Base-by-base conservation (phyloP, 2,888 invertebrate species). In the Papilio demoleus region DNA sequence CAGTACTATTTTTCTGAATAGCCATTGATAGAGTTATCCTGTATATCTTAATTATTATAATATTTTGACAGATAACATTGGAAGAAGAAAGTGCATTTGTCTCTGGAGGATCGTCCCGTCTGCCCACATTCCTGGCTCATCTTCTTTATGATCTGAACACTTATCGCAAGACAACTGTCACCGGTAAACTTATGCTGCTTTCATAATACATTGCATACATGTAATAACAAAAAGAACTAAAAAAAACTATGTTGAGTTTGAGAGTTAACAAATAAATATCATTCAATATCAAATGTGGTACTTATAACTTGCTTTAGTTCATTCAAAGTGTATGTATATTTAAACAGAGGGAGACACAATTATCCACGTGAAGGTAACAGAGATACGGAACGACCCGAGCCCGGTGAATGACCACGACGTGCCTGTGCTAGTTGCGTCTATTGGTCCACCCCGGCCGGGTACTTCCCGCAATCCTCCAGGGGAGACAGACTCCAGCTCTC, bases 351-450 rank as follows among this genome's bases (percentile, higher is more conserved):
- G 97, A 64, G 96, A 97, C 71, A 97, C 97, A 75, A 97, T 97
- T 17, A 96, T 98, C 75, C 96, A 98, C 86, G 90, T 99, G 69
- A 98, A 98, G 93, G 97, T 98, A 40, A 95, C 97, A 3, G 95
- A 95, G 76, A 94, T 97, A 17, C 95, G 96, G 68, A 94, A 95
- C 12, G 97, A 98, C 82, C 98, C 98, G 0, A 93, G 94, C 0
- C 93, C 94, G 3, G 97, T 98, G 0, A 93, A 95, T 70, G 98
- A 98, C 85, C 96, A 97, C 84, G 97, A 98, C 88, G 99, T 99
- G 1, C 99, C 99, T 0, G 95, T 98, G 65, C 94, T 98, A 75
- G 88, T 96, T 24, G 93, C 94, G 6, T 84, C 90, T 0, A 86
- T 90, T 3, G 92, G 92, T 0, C 75, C 82, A 8, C 91, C 91